These are phyloP conservation scores for Drosophila parvula DNA, from an alignment of 1,140 invertebrate species.

Conservation along the genomic window DNA sequence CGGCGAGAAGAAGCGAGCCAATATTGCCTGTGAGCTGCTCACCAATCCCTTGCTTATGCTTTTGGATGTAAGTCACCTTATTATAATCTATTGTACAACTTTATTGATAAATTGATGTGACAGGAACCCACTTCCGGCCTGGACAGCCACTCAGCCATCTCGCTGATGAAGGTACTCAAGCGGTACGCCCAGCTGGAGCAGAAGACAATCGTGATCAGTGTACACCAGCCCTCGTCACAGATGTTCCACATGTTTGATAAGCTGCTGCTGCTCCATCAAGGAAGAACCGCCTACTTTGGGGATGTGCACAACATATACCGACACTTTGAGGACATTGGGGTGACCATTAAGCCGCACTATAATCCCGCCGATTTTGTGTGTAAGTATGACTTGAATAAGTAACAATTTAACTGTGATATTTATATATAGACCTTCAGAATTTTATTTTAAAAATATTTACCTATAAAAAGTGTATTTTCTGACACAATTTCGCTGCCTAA, in stretches of 20 bases:
- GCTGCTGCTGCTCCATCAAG: constrained; percentile 90
- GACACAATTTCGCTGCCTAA: not conserved
- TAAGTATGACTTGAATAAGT: constrained; percentile 84
- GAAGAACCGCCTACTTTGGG: constrained; percentile 92
- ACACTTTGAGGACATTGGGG: constrained; percentile 90
- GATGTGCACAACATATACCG: constrained; percentile 90
- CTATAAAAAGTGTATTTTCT: no score
- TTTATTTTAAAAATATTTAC: no score
- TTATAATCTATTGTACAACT: not conserved
- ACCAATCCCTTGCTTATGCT: constrained; percentile 94
- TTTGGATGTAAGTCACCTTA: constrained; percentile 89
- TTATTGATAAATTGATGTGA: constrained; percentile 5
- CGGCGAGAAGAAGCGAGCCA: constrained; percentile 94
- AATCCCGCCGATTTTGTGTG: constrained; percentile 95
- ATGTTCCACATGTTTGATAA: constrained; percentile 95
- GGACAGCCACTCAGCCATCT: constrained; percentile 92
- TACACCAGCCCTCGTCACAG: constrained; percentile 94
- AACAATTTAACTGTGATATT: not conserved
- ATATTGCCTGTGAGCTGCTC: constrained; percentile 93
- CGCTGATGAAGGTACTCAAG: constrained; percentile 90
- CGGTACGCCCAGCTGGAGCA: constrained; percentile 90
- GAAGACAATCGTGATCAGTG: constrained; percentile 92
- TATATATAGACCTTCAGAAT: not conserved
- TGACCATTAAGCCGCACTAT: constrained; percentile 91
- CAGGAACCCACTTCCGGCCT: constrained; percentile 94